phyloP scores from a whole-genome alignment of 2,888 invertebrate species.

The Aleiodes alternator region DNA sequence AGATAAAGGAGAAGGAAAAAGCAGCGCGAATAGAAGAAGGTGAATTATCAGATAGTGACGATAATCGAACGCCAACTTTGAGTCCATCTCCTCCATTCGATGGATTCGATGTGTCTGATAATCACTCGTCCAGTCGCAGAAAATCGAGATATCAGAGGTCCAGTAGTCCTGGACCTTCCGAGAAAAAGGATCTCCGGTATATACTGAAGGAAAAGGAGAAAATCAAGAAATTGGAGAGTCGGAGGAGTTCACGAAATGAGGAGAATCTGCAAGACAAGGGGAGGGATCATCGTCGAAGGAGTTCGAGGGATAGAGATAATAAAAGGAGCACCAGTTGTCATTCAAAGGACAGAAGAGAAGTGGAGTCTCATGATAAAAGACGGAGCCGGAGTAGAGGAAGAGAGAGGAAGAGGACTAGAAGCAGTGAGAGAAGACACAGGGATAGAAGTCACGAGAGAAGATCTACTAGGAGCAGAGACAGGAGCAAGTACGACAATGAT shows the following conservation, averaged over 20 bases:
- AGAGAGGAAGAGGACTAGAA: conserved; percentile 54
- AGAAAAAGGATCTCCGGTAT: conserved; percentile 67
- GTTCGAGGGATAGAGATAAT: conserved; percentile 57
- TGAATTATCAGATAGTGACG: conserved; percentile 77
- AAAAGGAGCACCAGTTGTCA: conserved; percentile 61
- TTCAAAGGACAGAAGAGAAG: conserved; percentile 60
- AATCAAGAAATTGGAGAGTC: conserved; percentile 61
- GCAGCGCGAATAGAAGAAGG: conserved; percentile 81
- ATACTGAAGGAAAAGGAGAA: conserved; percentile 66
- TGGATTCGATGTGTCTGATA: conserved; percentile 44
- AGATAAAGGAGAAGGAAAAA: conserved; percentile 80
- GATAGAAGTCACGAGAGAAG: conserved; percentile 59
- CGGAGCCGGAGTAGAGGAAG: conserved; percentile 60
- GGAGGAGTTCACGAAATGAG: conserved; percentile 54
- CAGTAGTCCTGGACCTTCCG: conserved; percentile 58
- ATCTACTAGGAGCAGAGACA: conserved; percentile 57
- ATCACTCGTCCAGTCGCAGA: conserved; percentile 54
- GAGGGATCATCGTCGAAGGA: conserved; percentile 51
- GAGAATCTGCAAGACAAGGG: conserved; percentile 56
- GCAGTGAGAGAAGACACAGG: conserved; percentile 56
- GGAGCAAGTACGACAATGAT: conserved; percentile 42
- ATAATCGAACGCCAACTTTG: conserved; percentile 68
- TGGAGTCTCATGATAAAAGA: conserved; percentile 57
- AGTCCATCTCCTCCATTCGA: conserved; percentile 65
- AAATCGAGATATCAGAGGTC: conserved; percentile 56